Base-by-base conservation (phyloP, 2,888 invertebrate genomes). In the Nasonovia ribisnigri region DNA sequence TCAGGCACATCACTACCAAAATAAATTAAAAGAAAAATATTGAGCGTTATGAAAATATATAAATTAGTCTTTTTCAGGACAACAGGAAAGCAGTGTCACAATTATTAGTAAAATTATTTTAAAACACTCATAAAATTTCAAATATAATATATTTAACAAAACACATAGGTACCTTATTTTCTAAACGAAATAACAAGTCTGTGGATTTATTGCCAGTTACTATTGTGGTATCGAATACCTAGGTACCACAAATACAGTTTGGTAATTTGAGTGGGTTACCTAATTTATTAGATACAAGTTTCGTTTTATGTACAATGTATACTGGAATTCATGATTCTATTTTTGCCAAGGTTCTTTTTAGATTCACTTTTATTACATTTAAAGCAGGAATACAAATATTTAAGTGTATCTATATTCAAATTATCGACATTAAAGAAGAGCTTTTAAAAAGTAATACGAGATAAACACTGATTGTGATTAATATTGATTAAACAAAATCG, bases 1-100 rank as follows among this genome's bases (percentile, higher is more conserved):
- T 54, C 36, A n/a, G 36, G 29, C 26, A 86, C 36, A 46, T 46
- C 8, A 8, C 5, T 29, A 57, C 4, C 42, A 29, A 43, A 91
- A 57, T 2, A 46, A 91, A 91, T 13, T 24, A 46, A 86, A 91
- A 57, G n/a, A 91, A 13, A 57, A 57, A 86, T 57, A 90, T 77
- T 48, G 90, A 77, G 90, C 67, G n/a, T 86, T 46, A 57, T 57
- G n/a, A 91, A 77, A 84, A 84, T 29, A n/a, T 84, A 54, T 42
- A 84, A 91, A 84, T 91, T 43, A 42, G 11, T 1, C 6, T n/a
- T 84, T 91, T 91, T 84, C 36, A 42, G 6, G 77, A 10, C 8
- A n/a, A n/a, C n/a, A 26, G 88, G 29, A 57, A 89, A 54, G 0
- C 16, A 13, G 29, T 43, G 67, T 48, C 29, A 48, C 6, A n/a